These are phyloP conservation scores for Chinchilla lanigera DNA, from an alignment of 2,113 vertebrate species.

Conservation along the genomic window DNA sequence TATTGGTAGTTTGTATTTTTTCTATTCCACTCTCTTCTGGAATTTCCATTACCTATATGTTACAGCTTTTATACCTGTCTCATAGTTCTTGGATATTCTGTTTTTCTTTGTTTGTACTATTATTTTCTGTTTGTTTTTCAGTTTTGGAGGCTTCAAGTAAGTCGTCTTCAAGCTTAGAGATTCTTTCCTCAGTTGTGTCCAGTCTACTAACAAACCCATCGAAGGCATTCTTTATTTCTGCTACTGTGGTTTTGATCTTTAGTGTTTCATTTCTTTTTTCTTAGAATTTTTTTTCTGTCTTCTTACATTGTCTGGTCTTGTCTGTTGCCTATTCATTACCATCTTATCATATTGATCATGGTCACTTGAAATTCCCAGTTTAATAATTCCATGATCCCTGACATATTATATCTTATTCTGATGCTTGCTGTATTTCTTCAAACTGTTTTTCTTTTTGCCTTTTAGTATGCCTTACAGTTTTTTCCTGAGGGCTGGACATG, in stretches of 20 bases:
- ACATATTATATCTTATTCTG: not conserved
- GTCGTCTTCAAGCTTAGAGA: not conserved
- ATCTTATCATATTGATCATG: not conserved
- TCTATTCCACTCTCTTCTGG: not conserved
- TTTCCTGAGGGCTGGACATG: not conserved
- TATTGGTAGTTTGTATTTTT: not conserved
- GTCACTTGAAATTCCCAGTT: not conserved
- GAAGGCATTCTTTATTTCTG: not conserved
- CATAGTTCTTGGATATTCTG: not conserved
- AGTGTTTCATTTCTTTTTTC: not conserved
- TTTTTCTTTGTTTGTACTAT: not conserved
- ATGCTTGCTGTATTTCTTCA: not conserved
- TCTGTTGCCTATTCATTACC: not conserved
- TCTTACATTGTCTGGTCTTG: not conserved
- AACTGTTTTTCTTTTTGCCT: not conserved
- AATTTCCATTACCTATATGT: not conserved
- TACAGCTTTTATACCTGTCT: not conserved
- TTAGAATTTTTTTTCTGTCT: not conserved
- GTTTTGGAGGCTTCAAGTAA: not conserved
- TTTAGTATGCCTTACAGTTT: not conserved
- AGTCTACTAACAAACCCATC: not conserved
- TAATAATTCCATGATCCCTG: not conserved
- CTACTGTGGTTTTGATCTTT: not conserved
- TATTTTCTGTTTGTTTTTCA: not conserved
- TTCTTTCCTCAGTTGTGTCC: not conserved